Conservation (phyloP, 2,797 vertebrate species). For the Channallabes apus region DNA sequence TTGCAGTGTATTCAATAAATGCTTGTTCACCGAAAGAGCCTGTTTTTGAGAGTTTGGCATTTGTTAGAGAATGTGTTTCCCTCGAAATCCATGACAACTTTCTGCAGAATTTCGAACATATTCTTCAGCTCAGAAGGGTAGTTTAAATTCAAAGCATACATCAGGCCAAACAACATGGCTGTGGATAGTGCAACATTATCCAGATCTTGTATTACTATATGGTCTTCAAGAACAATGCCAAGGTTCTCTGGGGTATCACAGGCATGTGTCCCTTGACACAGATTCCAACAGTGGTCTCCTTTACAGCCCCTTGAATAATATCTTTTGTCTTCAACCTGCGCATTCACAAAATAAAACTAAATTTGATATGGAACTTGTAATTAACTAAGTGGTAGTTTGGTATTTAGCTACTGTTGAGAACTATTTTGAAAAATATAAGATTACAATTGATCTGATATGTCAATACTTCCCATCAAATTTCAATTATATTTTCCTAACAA, state of each 20-base stretch:
- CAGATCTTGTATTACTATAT: not conserved
- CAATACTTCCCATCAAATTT: too few relatives aligned
- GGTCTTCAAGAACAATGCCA: not conserved
- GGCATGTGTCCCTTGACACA: not conserved
- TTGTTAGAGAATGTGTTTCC: too few relatives aligned
- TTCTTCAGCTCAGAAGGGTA: not conserved
- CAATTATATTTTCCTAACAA: too few relatives aligned
- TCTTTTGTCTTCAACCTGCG: not conserved
- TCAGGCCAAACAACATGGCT: not conserved
- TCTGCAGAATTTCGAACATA: not conserved
- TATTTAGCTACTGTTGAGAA: too few relatives aligned
- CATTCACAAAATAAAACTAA: too few relatives aligned
- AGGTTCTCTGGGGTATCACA: not conserved
- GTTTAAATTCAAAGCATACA: not conserved
- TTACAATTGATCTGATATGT: too few relatives aligned
- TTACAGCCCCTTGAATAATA: not conserved
- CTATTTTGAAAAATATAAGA: too few relatives aligned
- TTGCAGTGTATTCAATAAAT: too few relatives aligned
- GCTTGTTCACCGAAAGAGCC: too few relatives aligned
- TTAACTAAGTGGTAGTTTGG: too few relatives aligned
- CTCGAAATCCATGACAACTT: not conserved
- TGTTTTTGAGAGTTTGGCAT: too few relatives aligned
- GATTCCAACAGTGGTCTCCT: not conserved
- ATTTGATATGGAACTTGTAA: too few relatives aligned
- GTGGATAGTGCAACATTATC: not conserved